Evolutionary conservation across 1,140 invertebrate genomes (phyloP).

Genomic region (Drosophila aff.): DNA sequence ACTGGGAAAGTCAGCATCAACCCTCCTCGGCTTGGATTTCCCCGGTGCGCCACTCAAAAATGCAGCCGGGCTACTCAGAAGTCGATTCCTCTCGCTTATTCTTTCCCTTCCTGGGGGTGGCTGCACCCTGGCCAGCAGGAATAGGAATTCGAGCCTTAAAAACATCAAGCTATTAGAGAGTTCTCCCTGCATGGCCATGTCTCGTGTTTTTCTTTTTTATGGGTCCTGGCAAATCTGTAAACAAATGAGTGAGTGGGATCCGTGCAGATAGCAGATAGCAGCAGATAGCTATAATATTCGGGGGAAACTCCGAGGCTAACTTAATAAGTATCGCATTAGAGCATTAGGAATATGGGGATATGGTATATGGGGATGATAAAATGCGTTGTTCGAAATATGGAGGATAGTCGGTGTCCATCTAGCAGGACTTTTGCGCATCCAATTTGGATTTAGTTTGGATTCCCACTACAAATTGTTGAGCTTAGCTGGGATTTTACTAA

Average conservation of each 20-base stretch:
- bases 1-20: conserved; percentile 39
- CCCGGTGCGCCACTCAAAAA: conserved; percentile 57
- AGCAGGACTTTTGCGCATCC: conserved; percentile 1
- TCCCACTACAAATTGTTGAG: neutral
- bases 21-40: conserved; percentile 49
- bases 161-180: conserved; percentile 59
- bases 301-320: conserved; percentile 42
- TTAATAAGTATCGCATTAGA: conserved; percentile 77
- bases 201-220: conserved; percentile 16
- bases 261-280: conserved; percentile 16
- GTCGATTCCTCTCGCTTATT: conserved; percentile 13
- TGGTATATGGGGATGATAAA: neutral
- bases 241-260: conserved; percentile 61
- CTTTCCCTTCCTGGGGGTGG: conserved; percentile 31
- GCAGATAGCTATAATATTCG: conserved; percentile 33
- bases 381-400: conserved; percentile 3
- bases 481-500: neutral
- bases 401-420: neutral
- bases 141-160: conserved; percentile 1
- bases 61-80: conserved; percentile 75
- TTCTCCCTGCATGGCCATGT: conserved; percentile 33
- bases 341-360: conserved; percentile 1
- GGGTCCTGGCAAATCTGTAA: conserved; percentile 58
- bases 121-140: conserved; percentile 21
- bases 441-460: conserved; percentile 6